These are phyloP conservation scores for Dendrocincla fuliginosa DNA, from an alignment of 2,797 vertebrate genomes.

Conservation along the genomic window DNA sequence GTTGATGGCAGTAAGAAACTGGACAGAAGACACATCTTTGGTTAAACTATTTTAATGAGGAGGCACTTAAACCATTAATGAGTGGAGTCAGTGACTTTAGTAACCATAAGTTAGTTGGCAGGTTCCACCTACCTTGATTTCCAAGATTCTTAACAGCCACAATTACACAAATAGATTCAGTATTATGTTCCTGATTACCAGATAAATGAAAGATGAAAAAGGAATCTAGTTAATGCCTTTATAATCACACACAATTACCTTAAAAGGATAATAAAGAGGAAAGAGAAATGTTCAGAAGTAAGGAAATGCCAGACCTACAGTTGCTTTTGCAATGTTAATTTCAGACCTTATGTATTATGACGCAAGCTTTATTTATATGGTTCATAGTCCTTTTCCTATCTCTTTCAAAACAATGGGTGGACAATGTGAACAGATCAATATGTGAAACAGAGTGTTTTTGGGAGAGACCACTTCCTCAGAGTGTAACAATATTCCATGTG, in stretches of 20 bases:
- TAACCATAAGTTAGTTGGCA: background rate
- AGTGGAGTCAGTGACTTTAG: constrained; percentile 7
- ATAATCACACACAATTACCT: constrained; percentile 50
- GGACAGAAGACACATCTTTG: background rate
- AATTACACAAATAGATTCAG: constrained; percentile 31
- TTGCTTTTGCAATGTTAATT: constrained; percentile 11
- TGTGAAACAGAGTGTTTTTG: background rate
- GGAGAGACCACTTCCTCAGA: background rate
- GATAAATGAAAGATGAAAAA: constrained; percentile 52
- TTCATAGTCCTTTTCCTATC: background rate
- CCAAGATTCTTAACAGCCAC: background rate
- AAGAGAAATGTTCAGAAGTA: constrained; percentile 23
- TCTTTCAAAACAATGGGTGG: background rate
- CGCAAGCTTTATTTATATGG: background rate
- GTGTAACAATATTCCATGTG: background rate
- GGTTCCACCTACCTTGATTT: constrained; percentile 11
- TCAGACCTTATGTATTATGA: background rate
- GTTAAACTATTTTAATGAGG: constrained; percentile 31
- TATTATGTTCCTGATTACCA: constrained; percentile 39
- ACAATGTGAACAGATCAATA: background rate
- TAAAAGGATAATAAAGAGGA: constrained; percentile 52
- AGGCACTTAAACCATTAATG: constrained; percentile 29
- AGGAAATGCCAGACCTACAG: background rate
- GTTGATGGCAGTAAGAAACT: background rate
- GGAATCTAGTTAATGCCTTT: constrained; percentile 46